phyloP scores from a whole-genome alignment of 2,113 vertebrate species.

The Spilogale gracilis region DNA sequence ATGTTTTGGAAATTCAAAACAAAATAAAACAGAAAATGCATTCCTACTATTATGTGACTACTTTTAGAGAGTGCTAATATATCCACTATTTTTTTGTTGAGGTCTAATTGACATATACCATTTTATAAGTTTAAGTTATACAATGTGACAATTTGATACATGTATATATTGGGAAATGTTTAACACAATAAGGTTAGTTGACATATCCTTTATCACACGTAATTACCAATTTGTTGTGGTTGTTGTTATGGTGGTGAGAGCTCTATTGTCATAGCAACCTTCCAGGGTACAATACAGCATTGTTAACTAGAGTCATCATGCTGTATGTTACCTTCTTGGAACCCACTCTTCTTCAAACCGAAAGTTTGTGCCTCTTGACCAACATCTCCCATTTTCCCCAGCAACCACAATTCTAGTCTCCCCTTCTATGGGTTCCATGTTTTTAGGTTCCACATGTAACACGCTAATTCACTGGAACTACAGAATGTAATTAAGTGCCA shows the following conservation, averaged over 20 bases:
- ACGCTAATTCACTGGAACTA: not conserved
- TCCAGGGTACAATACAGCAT: not conserved
- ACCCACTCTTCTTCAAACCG: not conserved
- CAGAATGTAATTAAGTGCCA: not conserved
- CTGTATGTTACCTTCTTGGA: not conserved
- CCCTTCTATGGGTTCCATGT: not conserved
- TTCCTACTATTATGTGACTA: not conserved
- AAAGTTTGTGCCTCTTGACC: not conserved
- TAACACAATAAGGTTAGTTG: not conserved
- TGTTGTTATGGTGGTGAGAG: not conserved
- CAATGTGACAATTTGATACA: not conserved
- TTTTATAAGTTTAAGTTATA: not conserved
- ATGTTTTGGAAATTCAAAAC: slow-evolving; percentile 15
- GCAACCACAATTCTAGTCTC: not conserved
- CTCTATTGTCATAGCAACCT: not conserved
- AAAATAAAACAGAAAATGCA: not conserved
- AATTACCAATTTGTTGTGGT: not conserved
- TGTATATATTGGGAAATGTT: not conserved
- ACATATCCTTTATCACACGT: not conserved
- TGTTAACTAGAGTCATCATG: not conserved
- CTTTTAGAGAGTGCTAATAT: not conserved
- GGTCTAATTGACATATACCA: not conserved
- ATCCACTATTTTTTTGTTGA: not conserved
- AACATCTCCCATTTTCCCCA: not conserved
- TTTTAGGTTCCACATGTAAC: not conserved